Conservation (phyloP, 2,113 vertebrate genomes). For the Hippocampus abdominalis region DNA sequence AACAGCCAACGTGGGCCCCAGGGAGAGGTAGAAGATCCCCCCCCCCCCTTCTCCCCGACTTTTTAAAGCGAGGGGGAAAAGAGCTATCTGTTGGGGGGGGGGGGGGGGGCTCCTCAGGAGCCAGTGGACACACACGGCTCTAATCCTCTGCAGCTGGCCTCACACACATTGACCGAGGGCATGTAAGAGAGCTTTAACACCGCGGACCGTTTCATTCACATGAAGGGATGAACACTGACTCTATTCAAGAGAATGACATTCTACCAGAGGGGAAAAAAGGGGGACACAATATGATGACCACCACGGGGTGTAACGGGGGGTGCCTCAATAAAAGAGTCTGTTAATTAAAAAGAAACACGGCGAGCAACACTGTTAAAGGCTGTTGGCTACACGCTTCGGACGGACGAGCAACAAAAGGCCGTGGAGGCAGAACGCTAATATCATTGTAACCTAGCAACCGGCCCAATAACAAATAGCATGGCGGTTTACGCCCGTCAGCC, state of each 20-base stretch:
- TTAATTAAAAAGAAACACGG: conserved; percentile 62
- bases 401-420: conserved; percentile 13
- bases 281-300: conserved; percentile 61
- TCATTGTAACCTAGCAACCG: neutral
- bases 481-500: neutral
- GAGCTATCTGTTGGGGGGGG: conserved; percentile 62
- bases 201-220: conserved; percentile 56
- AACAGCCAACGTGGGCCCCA: conserved; percentile 69
- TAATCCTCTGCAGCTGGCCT: conserved; percentile 80
- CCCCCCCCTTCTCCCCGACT: conserved; percentile 6
- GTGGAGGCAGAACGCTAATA: neutral
- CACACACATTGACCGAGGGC: conserved; percentile 52
- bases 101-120: conserved; percentile 59
- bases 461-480: neutral
- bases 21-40: conserved; percentile 31
- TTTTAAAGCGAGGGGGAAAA: conserved; percentile 62
- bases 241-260: conserved; percentile 62
- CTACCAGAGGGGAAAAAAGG: conserved; percentile 28
- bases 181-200: conserved; percentile 64
- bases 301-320: conserved; percentile 49
- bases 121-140: conserved; percentile 63
- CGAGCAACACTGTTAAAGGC: conserved; percentile 50
- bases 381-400: conserved; percentile 36
- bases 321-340: conserved; percentile 53
- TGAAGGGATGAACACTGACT: conserved; percentile 59